Evolutionary conservation across 2,888 invertebrate species (phyloP).

Genomic region (Polyommatus iphigenia): DNA sequence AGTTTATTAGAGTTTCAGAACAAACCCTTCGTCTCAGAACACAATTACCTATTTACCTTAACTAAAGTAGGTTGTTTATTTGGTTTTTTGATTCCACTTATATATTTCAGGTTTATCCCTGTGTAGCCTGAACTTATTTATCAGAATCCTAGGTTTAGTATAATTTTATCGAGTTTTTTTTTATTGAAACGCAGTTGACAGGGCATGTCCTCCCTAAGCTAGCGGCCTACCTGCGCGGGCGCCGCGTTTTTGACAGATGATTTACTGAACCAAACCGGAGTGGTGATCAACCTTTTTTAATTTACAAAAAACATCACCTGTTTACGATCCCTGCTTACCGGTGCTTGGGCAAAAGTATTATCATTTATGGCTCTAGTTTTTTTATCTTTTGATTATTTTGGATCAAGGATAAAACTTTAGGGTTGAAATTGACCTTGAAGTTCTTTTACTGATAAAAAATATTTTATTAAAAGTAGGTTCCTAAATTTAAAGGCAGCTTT

Average conservation of each 20-base stretch:
- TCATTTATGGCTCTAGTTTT: conserved; percentile 3
- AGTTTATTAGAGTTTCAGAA: too few species aligned
- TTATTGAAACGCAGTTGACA: not conserved
- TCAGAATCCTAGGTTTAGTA: not conserved
- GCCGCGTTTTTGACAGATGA: conserved; percentile 60
- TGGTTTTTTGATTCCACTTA: too few species aligned
- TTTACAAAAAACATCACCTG: conserved; percentile 51
- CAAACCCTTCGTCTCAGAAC: too few species aligned
- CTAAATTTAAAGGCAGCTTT: too few species aligned
- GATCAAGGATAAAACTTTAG: not conserved
- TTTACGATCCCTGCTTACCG: conserved; percentile 39
- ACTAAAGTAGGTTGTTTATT: too few species aligned
- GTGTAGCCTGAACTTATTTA: too few species aligned
- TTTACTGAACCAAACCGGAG: conserved; percentile 54
- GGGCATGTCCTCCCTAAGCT: conserved; percentile 33
- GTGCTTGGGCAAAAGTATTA: conserved; percentile 8
- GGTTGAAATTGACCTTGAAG: not conserved
- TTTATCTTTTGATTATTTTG: not conserved
- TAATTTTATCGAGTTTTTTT: not conserved
- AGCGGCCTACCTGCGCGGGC: conserved; percentile 42
- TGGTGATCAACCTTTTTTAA: conserved; percentile 47
- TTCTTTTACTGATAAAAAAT: not conserved
- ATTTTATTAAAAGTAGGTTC: too few species aligned
- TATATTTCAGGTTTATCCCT: too few species aligned
- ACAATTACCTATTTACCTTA: too few species aligned